phyloP scores from a whole-genome alignment of 2,113 vertebrate genomes.

The Myanophis thanlyinensis region DNA sequence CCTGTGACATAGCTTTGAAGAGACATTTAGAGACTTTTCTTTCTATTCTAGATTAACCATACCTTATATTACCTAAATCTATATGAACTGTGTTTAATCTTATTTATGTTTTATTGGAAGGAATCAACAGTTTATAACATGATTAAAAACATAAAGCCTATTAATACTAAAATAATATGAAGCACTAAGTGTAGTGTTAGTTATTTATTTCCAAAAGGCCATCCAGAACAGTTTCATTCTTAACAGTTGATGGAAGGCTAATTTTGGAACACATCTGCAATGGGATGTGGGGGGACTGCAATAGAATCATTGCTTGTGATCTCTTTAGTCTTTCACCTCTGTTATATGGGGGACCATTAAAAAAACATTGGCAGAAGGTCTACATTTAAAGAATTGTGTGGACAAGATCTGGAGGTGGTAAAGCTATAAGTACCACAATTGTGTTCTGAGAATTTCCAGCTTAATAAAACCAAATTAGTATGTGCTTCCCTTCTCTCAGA shows the following conservation, averaged over 20 bases:
- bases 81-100: neutral
- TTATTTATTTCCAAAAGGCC: neutral
- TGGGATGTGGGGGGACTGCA: neutral
- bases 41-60: neutral
- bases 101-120: neutral
- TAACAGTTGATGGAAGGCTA: neutral
- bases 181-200: neutral
- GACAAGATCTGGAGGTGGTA: neutral
- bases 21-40: neutral
- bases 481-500: neutral
- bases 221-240: neutral
- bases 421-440: neutral
- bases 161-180: neutral
- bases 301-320: neutral
- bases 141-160: neutral
- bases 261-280: neutral
- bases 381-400: neutral
- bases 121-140: neutral
- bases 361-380: neutral
- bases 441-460: neutral
- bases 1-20: neutral
- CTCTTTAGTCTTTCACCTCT: neutral
- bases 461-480: neutral
- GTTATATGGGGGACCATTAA: neutral
- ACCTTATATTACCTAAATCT: neutral